Conservation (phyloP, 1,140 invertebrate species). For the Philopotamus ludificatus region DNA sequence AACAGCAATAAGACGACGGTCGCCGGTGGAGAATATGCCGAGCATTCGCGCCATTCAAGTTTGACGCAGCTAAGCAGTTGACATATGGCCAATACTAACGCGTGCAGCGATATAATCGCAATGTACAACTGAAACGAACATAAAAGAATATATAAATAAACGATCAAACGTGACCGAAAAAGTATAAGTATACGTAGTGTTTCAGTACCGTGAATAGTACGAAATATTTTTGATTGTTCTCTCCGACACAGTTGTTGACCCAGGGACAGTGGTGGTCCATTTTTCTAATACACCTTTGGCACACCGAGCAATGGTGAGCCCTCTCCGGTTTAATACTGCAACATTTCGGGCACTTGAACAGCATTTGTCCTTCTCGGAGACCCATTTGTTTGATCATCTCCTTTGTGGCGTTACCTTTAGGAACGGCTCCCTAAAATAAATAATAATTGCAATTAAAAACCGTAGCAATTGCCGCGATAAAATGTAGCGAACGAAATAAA, state of each 20-base stretch:
- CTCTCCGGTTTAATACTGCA: conserved; percentile 98
- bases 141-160: background rate
- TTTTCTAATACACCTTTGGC: conserved; percentile 93
- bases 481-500: conserved; percentile 50
- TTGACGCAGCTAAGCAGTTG: conserved; percentile 93
- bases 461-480: no score
- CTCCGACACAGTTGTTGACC: conserved; percentile 99
- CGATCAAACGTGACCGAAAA: background rate
- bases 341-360: conserved; percentile 98
- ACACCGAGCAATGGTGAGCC: conserved; percentile 98
- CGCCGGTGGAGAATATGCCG: conserved; percentile 88
- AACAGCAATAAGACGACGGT: conserved; percentile 95
- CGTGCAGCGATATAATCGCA: conserved; percentile 91
- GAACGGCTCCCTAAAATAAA: conserved; percentile 84
- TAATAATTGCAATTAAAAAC: conserved; percentile 7
- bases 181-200: background rate
- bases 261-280: conserved; percentile 99
- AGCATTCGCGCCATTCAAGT: conserved; percentile 94
- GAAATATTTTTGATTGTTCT: conserved; percentile 99
- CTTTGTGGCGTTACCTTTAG: conserved; percentile 97
- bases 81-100: conserved; percentile 86
- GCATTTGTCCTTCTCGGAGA: conserved; percentile 87
- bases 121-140: conserved; percentile 89
- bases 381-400: conserved; percentile 97
- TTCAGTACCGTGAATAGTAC: conserved; percentile 95